Base-by-base conservation (phyloP, 2,113 vertebrate species). In the Prochilodus magdalenae region DNA sequence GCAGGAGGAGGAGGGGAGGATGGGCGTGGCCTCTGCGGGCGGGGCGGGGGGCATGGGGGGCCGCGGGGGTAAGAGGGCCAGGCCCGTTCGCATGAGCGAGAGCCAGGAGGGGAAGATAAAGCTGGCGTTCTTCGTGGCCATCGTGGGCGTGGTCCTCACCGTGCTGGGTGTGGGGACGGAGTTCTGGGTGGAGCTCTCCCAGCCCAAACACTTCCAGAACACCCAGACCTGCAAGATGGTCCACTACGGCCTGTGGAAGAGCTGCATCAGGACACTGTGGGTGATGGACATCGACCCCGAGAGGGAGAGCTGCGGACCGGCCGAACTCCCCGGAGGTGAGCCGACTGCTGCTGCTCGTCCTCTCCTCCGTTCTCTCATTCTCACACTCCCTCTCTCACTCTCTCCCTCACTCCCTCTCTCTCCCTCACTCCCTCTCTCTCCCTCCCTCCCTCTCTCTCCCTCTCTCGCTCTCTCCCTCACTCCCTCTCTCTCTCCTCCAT, bases 181-280 rank as follows among this genome's bases (percentile, higher is more conserved):
- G 90, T 97, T 96, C 90, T 97, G 96, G 96, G 96, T 95, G 90
- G 96, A 97, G 84, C 91, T 97, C 75, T 88, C 94, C 8, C 93
- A 95, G 1, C 90, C 93, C 14, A 95, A 94, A 82, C 88, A 81
- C 86, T 95, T 93, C 85, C 92, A 95, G 22, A 91, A 91, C 91
- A 96, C 95, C 24, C 90, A 93, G 79, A 94, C 96, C 0, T 97
- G 96, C 55, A 90, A 94, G 18, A 91, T 94, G 0, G 94, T 94
- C 26, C 94, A 97, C 88, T 94, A 95, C 1, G 96, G 96, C n/a
- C 92, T 97, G 29, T 97, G 96, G 96, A 97, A 96, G 83, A 87
- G 94, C 83, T 97, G 96, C 87, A 90, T 92, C 73, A 95, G 95
- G 89, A 93, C 93, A 0, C 91, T 97, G 82, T 95, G 94, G 95